Percentiles rank a stretch among this genome's conserved stretches.
Evolutionary conservation across 2,797 vertebrate species (phyloP).

Genomic region (Streptopelia turtur): DNA sequence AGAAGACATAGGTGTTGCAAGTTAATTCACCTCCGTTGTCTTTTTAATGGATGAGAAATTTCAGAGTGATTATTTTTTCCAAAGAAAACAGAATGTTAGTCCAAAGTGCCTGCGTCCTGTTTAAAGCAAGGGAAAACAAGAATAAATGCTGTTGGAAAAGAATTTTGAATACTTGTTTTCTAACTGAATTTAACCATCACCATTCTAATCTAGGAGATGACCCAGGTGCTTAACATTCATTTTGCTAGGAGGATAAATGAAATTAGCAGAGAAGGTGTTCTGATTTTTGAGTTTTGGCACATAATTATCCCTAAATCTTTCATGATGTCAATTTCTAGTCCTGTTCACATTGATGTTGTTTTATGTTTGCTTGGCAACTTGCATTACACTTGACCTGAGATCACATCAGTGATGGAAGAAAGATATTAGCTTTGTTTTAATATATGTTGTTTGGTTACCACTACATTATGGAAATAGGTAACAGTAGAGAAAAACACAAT

Average conservation of each 20-base stretch:
- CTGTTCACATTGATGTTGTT: neutral
- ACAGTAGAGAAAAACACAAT: neutral
- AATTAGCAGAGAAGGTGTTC: neutral
- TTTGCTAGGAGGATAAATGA: slow-evolving; percentile 10
- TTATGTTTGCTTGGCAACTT: slow-evolving; percentile 12
- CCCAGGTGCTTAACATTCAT: neutral
- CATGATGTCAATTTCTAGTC: neutral
- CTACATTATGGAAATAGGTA: neutral
- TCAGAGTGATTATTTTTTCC: neutral
- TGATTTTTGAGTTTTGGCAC: slow-evolving; percentile 36
- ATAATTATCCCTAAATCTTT: slow-evolving; percentile 27
- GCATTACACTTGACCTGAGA: slow-evolving; percentile 25
- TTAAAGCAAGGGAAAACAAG: slow-evolving; percentile 18
- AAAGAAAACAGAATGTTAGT: neutral
- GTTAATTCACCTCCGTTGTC: neutral
- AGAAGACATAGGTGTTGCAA: neutral
- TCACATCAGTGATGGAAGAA: neutral
- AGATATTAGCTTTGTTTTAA: slow-evolving; percentile 1
- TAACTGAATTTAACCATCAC: neutral
- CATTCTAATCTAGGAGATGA: neutral
- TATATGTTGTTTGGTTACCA: neutral
- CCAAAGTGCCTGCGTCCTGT: neutral
- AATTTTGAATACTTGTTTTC: neutral
- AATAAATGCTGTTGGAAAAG: neutral
- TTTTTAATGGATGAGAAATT: neutral